phyloP scores from a whole-genome alignment of 2,797 vertebrate species.

The Lacerta viridis region DNA sequence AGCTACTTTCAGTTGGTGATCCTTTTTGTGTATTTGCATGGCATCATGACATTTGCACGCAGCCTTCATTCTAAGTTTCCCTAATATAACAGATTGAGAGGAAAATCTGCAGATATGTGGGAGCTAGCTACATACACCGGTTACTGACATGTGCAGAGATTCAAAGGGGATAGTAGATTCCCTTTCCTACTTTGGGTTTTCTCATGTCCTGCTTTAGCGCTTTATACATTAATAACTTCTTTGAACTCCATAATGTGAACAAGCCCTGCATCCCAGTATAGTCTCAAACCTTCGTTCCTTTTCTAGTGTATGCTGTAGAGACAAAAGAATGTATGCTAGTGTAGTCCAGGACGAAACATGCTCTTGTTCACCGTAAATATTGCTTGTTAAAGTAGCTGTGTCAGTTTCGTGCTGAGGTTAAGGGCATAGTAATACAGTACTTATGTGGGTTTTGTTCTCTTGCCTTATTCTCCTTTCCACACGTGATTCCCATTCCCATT shows the following conservation, averaged over 20 bases:
- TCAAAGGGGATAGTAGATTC: background rate
- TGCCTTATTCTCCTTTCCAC: slow-evolving; percentile 51
- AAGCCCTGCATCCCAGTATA: slow-evolving; percentile 58
- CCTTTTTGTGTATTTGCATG: background rate
- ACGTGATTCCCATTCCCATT: slow-evolving; percentile 15
- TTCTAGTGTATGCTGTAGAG: slow-evolving; percentile 70
- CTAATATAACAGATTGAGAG: background rate
- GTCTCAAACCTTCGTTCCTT: slow-evolving; percentile 68
- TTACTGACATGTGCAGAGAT: background rate
- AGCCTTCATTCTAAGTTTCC: background rate
- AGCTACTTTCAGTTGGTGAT: no score
- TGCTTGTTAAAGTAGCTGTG: slow-evolving; percentile 64
- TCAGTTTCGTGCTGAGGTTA: slow-evolving; percentile 61
- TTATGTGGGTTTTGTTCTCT: slow-evolving; percentile 45
- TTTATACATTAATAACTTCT: background rate
- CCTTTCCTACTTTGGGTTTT: background rate
- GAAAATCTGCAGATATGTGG: background rate
- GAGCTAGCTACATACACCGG: background rate
- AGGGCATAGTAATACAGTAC: slow-evolving; percentile 59
- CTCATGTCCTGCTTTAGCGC: background rate
- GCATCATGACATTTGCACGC: background rate
- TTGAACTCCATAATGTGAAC: background rate
- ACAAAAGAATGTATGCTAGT: slow-evolving; percentile 71
- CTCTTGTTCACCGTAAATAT: slow-evolving; percentile 37
- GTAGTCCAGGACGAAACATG: slow-evolving; percentile 33